These are phyloP conservation scores for Phymanthus crucifer DNA, from an alignment of 92 coral and sea anemone genomes.

Conservation along the genomic window DNA sequence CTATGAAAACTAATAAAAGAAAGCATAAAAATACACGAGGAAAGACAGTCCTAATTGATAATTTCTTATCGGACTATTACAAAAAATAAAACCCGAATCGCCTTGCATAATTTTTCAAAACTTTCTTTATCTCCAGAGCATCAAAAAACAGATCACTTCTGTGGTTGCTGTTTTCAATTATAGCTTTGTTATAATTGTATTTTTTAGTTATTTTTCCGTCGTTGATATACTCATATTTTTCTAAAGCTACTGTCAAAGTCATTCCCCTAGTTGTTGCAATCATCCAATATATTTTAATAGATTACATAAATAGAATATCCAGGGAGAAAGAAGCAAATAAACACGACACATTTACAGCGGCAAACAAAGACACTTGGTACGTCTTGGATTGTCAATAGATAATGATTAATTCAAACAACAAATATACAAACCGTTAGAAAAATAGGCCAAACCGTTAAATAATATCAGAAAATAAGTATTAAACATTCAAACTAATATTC, in stretches of 20 bases:
- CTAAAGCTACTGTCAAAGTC: not conserved
- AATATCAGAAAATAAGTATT: not conserved
- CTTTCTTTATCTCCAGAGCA: not conserved
- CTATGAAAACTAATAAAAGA: not conserved
- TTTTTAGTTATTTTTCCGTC: not conserved
- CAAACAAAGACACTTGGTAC: not conserved
- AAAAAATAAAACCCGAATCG: not conserved
- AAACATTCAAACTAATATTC: not conserved
- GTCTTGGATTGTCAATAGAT: conserved; percentile 5
- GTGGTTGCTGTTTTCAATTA: not conserved
- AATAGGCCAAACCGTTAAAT: conserved; percentile 24
- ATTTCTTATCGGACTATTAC: not conserved
- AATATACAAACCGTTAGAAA: not conserved
- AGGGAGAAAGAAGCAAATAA: not conserved
- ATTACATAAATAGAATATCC: not conserved
- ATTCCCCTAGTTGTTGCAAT: not conserved
- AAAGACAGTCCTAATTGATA: not conserved
- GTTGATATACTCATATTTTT: too few species aligned
- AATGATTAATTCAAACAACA: conserved; percentile 19
- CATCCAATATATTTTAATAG: not conserved
- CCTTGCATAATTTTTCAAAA: not conserved
- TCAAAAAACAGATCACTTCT: not conserved
- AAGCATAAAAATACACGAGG: not conserved
- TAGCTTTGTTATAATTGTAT: not conserved
- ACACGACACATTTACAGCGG: conserved; percentile 1